Evolutionary conservation across 2,797 vertebrate species (phyloP).

Genomic region (Allobates femoralis): DNA sequence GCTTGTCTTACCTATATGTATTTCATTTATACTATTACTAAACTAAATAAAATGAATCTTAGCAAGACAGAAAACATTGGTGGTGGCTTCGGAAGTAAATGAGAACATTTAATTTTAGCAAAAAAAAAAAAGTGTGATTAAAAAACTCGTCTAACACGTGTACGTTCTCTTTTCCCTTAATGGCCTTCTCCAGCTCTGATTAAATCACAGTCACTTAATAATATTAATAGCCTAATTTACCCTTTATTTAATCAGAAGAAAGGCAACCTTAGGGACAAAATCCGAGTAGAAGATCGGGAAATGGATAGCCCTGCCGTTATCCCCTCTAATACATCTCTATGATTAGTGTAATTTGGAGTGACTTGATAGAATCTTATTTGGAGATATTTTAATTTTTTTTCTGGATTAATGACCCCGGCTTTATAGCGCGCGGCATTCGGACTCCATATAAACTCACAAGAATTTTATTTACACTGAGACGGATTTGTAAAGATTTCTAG

Average conservation of each 20-base stretch:
- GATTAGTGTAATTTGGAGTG: slow-evolving; percentile 51
- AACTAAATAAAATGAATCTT: not conserved
- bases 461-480: slow-evolving; percentile 28
- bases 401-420: slow-evolving; percentile 7
- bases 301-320: slow-evolving; percentile 44
- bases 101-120: slow-evolving; percentile 46
- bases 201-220: slow-evolving; percentile 63
- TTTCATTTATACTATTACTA: not conserved
- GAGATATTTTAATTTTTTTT: slow-evolving; percentile 16
- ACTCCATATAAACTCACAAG: not conserved
- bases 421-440: not conserved
- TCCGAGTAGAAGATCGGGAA: slow-evolving; percentile 42
- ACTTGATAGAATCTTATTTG: slow-evolving; percentile 20
- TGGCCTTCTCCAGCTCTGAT: slow-evolving; percentile 55
- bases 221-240: slow-evolving; percentile 62
- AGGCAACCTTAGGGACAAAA: slow-evolving; percentile 58
- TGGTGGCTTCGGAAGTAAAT: slow-evolving; percentile 22
- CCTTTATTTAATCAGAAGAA: slow-evolving; percentile 60
- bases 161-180: slow-evolving; percentile 49
- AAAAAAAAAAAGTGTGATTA: slow-evolving; percentile 16
- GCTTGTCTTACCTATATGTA: not conserved
- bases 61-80: not conserved
- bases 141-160: slow-evolving; percentile 50
- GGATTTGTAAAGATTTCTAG: not conserved
- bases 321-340: slow-evolving; percentile 46